A percentile compares a stretch with the other conserved stretches of the same genome.
These are phyloP conservation scores for Drosophila sturtevanti DNA, from an alignment of 1,140 invertebrate species.

Conservation along the genomic window DNA sequence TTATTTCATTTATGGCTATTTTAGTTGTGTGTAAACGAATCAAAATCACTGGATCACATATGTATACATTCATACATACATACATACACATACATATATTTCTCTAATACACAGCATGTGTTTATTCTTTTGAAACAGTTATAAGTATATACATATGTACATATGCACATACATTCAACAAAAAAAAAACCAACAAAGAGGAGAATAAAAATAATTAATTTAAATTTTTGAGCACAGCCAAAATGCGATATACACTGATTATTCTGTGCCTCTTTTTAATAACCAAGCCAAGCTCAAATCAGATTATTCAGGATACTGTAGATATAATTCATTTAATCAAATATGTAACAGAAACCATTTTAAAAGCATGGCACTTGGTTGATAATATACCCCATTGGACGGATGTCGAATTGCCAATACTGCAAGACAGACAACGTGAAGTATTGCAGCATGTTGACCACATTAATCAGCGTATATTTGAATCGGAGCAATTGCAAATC, in stretches of 20 bases:
- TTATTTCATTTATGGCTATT: too few relatives aligned
- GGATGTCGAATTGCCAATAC: conserved; percentile 3
- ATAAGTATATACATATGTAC: background rate
- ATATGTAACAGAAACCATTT: conserved; percentile 22
- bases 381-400: background rate
- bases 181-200: too few relatives aligned
- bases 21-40: too few relatives aligned
- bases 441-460: conserved; percentile 17
- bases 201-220: too few relatives aligned
- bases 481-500: conserved; percentile 25
- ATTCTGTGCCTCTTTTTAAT: background rate
- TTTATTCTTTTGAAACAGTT: too few relatives aligned
- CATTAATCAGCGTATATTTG: conserved; percentile 25
- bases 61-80: too few relatives aligned
- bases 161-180: background rate
- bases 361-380: conserved; percentile 20
- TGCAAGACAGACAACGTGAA: conserved; percentile 16
- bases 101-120: too few relatives aligned
- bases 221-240: too few relatives aligned
- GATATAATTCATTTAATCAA: conserved; percentile 36
- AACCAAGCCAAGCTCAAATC: background rate
- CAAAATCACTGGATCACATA: too few relatives aligned
- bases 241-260: conserved; percentile 17
- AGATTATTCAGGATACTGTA: background rate
- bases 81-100: too few relatives aligned